Evolutionary conservation across 2,113 vertebrate species (phyloP).

Genomic region (Ophthalmolycus amberensis): DNA sequence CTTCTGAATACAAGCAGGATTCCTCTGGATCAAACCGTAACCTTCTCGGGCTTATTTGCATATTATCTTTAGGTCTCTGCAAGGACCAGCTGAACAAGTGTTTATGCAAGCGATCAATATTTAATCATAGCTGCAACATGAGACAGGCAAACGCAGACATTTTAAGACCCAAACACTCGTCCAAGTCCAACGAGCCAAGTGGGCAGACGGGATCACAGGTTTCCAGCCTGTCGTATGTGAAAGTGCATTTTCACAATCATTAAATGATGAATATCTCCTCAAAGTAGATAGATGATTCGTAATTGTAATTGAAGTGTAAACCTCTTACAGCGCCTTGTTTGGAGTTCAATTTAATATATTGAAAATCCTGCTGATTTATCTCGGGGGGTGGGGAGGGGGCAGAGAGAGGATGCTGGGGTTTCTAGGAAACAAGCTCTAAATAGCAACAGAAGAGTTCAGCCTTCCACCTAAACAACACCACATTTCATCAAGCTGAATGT

Average conservation of each 20-base stretch:
- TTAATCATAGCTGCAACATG: slow-evolving; percentile 32
- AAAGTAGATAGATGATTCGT: slow-evolving; percentile 6
- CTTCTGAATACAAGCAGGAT: slow-evolving; percentile 18
- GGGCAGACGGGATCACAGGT: neutral
- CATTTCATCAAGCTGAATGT: slow-evolving; percentile 33
- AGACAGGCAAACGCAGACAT: slow-evolving; percentile 43
- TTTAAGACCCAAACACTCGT: neutral
- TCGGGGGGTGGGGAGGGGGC: neutral
- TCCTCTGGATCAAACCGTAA: slow-evolving; percentile 19
- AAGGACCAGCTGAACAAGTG: neutral
- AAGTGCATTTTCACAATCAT: neutral
- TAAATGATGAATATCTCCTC: slow-evolving; percentile 22
- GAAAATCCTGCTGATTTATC: slow-evolving; percentile 41
- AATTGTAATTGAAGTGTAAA: slow-evolving; percentile 45
- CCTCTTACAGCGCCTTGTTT: slow-evolving; percentile 41
- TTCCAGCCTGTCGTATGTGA: neutral
- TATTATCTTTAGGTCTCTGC: neutral
- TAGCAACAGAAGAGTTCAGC: slow-evolving; percentile 61
- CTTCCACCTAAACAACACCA: slow-evolving; percentile 39
- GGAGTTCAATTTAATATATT: slow-evolving; percentile 62
- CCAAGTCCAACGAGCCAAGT: slow-evolving; percentile 11
- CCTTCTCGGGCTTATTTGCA: slow-evolving; percentile 15
- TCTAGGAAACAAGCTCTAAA: slow-evolving; percentile 68
- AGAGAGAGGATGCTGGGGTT: slow-evolving; percentile 54
- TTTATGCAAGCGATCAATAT: slow-evolving; percentile 55